Base-by-base conservation (phyloP, 30 jellyfish, hydroid and myxozoan species). In the Pseudorhiza aurosa region DNA sequence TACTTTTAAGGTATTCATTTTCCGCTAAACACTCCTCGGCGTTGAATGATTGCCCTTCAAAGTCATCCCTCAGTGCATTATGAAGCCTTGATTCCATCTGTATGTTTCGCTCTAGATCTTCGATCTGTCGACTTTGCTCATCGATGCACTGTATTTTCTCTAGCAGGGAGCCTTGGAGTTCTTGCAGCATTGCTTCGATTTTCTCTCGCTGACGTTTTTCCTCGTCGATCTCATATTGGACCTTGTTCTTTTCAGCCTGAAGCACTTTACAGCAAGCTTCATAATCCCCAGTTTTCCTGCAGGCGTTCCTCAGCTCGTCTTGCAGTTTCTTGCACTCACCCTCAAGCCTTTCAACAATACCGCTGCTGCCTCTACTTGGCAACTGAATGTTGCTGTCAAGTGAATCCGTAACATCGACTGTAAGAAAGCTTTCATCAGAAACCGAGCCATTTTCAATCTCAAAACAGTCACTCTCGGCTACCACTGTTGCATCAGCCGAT, bases 161-260 rank as follows among this genome's bases (percentile, higher is more conserved):
- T 5, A 58, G 25, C 21, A 77, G 49, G 39, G 65, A 22, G 27
- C 72, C 56, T 19, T 55, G 75, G 2, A 83, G 83, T 45, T 71
- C 74, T 33, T 83, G 68, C 32, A 60, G 37, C 29, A 46, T 53
- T 26, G 26, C 27, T 33, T 69, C 87, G 31, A 58, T 78, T n/a
- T 44, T 62, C 15, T 70, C 74, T 58, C 87, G 72, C 32, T 59
- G 81, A 28, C 68, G 72, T 31, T 63, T 62, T 36, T 83, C 95
- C 24, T 30, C 73, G 11, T 63, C 68, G 9, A 37, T 36, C 6
- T 67, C 68, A 33, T 17, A 32, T 4, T 15, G 39, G 9, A 58
- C 29, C 50, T 39, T 47, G 19, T 43, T 31, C 25, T 65, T 72
- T 14, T 83, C 88, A 0, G 25, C 37, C 40, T 59, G 50, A 5